Conservation (phyloP, 1,140 invertebrate genomes). For the Drosophila ficusphila region DNA sequence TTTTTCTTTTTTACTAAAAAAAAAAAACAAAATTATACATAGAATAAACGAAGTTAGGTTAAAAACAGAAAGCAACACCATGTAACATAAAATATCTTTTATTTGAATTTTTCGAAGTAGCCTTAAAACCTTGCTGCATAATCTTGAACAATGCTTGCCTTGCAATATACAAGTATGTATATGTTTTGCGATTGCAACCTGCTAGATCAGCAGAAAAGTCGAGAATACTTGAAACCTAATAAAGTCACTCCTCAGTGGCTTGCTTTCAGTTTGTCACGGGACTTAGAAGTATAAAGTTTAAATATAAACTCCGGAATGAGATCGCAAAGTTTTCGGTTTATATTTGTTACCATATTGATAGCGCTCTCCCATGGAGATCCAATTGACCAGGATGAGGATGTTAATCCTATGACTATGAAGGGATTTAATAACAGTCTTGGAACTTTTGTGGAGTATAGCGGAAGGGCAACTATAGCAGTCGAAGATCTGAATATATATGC, state of each 20-base stretch:
- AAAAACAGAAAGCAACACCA: no score
- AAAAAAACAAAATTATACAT: no score
- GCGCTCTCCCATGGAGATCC: background rate
- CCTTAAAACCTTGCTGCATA: no score
- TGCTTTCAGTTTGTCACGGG: background rate
- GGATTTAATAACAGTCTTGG: slow-evolving; percentile 20
- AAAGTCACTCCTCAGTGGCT: background rate
- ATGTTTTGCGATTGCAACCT: no score
- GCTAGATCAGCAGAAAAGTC: background rate
- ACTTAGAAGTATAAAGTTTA: background rate
- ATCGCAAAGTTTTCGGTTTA: background rate
- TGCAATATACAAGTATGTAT: no score
- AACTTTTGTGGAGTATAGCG: slow-evolving; percentile 8
- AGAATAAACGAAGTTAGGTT: no score
- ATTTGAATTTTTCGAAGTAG: no score
- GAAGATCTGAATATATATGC: slow-evolving; percentile 5
- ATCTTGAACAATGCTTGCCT: no score
- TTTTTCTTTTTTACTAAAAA: no score
- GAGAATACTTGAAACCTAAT: background rate
- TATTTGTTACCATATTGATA: background rate
- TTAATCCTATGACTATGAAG: background rate
- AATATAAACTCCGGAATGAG: background rate
- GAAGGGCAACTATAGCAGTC: slow-evolving; percentile 6
- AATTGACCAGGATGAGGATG: background rate
- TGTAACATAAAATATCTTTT: no score